Conservation (phyloP, 2,797 vertebrate species). For the Sphenodon punctatus region DNA sequence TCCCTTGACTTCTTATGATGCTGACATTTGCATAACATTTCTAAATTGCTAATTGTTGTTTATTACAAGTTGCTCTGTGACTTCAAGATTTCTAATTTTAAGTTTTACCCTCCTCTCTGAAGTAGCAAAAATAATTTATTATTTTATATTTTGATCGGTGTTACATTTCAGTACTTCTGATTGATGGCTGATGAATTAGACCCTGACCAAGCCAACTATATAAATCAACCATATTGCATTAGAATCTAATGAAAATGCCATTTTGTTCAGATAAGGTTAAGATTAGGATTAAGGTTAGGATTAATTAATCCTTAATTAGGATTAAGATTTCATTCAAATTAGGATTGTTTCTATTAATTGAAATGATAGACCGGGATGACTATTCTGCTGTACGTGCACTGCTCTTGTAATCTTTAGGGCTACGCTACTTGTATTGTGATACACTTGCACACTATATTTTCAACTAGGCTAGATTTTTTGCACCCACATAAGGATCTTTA, state of each 20-base stretch:
- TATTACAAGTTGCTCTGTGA: conserved; percentile 41
- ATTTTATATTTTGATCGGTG: conserved; percentile 41
- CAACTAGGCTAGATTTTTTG: conserved; percentile 16
- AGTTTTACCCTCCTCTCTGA: conserved; percentile 58
- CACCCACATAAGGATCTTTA: conserved; percentile 6
- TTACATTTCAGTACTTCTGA: conserved; percentile 48
- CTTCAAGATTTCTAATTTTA: conserved; percentile 56
- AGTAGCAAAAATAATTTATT: conserved; percentile 51
- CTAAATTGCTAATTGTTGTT: conserved; percentile 44
- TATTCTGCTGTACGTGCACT: background rate
- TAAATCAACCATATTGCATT: conserved; percentile 55
- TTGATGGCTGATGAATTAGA: conserved; percentile 55
- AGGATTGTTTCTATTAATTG: conserved; percentile 46
- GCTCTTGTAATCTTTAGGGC: background rate
- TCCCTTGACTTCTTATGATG: background rate
- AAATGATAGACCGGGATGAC: background rate
- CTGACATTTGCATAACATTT: conserved; percentile 16
- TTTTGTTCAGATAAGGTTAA: conserved; percentile 63
- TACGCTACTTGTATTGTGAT: background rate
- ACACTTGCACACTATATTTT: background rate
- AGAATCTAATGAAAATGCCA: conserved; percentile 49
- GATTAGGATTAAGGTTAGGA: too few species aligned
- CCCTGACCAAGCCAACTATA: conserved; percentile 26
- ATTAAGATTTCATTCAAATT: too few species aligned
- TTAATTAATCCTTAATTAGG: too few species aligned